These are phyloP conservation scores for Tethya wilhelma DNA, from an alignment of 37 sponge, comb jelly and placozoan species.

Conservation along the genomic window DNA sequence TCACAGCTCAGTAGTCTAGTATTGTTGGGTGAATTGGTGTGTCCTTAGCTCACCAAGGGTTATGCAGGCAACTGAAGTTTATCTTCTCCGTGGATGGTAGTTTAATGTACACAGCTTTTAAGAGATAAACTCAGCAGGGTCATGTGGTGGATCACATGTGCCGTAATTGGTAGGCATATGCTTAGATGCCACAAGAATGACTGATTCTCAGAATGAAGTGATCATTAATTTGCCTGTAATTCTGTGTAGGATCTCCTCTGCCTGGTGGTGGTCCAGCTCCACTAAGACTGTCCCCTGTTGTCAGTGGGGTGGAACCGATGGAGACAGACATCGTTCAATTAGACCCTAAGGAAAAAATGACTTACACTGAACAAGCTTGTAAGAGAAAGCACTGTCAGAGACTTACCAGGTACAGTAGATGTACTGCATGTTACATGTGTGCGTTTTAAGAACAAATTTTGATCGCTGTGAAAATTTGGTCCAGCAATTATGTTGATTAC, in stretches of 20 bases:
- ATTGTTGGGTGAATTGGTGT: too few relatives aligned
- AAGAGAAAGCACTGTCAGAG: conserved; percentile 92
- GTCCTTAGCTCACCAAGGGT: too few relatives aligned
- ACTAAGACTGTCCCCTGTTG: background rate
- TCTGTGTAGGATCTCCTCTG: background rate
- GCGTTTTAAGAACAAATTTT: background rate
- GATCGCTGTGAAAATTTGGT: background rate
- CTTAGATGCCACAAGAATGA: too few relatives aligned
- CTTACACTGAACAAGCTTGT: conserved; percentile 93
- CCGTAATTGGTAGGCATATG: too few relatives aligned
- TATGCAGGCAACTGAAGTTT: too few relatives aligned
- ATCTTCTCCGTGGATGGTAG: too few relatives aligned
- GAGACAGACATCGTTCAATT: conserved; percentile 7
- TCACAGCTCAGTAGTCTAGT: too few relatives aligned
- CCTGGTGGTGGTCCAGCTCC: background rate
- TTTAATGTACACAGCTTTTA: too few relatives aligned
- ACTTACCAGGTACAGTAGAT: conserved; percentile 58
- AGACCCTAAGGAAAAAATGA: conserved; percentile 85
- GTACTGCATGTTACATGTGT: background rate
- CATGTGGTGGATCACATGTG: too few relatives aligned
- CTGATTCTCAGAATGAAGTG: too few relatives aligned
- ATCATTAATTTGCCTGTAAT: background rate
- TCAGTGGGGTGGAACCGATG: background rate
- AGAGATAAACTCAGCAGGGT: too few relatives aligned
- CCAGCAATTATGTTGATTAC: background rate